Percentiles rank a stretch among this genome's conserved stretches.
Conservation (phyloP, 2,888 invertebrate species). For the Sesamia inferens region DNA sequence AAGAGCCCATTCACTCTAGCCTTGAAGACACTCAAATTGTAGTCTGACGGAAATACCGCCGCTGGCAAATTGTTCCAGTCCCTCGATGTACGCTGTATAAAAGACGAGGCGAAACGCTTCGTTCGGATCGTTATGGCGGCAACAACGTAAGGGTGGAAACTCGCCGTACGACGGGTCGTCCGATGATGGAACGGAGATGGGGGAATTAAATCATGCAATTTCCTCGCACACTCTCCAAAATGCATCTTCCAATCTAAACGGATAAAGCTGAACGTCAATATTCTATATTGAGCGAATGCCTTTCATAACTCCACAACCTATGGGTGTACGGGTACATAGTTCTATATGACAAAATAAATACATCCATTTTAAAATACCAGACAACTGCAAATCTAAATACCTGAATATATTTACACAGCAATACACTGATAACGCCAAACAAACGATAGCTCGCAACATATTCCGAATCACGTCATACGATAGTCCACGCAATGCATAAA, state of each 20-base stretch:
- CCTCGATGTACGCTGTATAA: no score
- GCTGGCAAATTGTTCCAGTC: no score
- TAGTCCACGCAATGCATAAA: constrained; percentile 64
- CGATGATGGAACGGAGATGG: no score
- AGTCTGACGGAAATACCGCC: no score
- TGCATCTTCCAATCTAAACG: not conserved
- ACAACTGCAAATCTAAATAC: not conserved
- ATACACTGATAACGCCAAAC: constrained; percentile 35
- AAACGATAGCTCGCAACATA: constrained; percentile 33
- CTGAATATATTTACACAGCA: not conserved
- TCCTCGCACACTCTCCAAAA: no score
- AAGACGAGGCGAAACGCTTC: no score
- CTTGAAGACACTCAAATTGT: no score
- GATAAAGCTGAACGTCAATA: not conserved
- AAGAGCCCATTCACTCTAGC: no score
- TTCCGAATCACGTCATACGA: constrained; percentile 55
- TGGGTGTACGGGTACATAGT: not conserved
- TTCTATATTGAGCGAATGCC: not conserved
- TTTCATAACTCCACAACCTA: not conserved
- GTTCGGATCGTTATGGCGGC: no score
- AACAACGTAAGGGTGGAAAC: no score
- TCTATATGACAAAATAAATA: not conserved
- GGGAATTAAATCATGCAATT: no score
- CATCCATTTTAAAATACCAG: constrained; percentile 1
- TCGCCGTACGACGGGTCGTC: no score